A percentile compares a stretch with the other conserved stretches of the same genome.
Conservation (phyloP, 2,113 vertebrate genomes). For the Myocastor coypus region DNA sequence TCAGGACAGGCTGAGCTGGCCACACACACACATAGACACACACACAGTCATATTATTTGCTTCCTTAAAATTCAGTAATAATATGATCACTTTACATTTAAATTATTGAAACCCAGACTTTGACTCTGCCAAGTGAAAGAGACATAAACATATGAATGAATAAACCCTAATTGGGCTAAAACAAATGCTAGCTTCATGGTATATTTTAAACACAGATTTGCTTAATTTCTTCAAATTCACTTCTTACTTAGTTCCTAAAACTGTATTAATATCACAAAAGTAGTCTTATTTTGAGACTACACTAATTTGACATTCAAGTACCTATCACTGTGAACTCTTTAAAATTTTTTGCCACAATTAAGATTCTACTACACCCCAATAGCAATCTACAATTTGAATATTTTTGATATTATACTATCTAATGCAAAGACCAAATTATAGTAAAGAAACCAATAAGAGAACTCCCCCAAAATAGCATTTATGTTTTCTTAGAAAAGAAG, state of each 20-base stretch:
- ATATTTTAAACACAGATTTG: background rate
- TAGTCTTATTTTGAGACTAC: constrained; percentile 61
- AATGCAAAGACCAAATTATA: constrained; percentile 20
- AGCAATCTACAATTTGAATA: constrained; percentile 60
- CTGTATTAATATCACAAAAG: constrained; percentile 66
- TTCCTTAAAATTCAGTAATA: background rate
- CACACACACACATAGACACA: no score
- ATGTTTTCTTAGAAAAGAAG: background rate
- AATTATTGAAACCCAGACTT: background rate
- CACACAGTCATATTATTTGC: background rate
- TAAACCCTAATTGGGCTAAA: constrained; percentile 39
- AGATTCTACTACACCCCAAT: constrained; percentile 24
- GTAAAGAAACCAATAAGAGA: background rate
- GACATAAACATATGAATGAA: constrained; percentile 19
- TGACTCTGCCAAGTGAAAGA: background rate
- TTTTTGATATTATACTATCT: constrained; percentile 49
- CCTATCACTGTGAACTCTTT: constrained; percentile 46
- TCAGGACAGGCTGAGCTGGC: no score
- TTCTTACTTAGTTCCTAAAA: constrained; percentile 60
- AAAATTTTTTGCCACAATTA: constrained; percentile 61
- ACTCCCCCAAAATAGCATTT: background rate
- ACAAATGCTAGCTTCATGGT: constrained; percentile 53
- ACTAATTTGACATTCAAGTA: constrained; percentile 63
- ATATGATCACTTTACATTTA: background rate
- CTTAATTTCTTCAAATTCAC: constrained; percentile 46